Conservation (phyloP, 2,888 invertebrate genomes). For the Polyommatus iphigenia region DNA sequence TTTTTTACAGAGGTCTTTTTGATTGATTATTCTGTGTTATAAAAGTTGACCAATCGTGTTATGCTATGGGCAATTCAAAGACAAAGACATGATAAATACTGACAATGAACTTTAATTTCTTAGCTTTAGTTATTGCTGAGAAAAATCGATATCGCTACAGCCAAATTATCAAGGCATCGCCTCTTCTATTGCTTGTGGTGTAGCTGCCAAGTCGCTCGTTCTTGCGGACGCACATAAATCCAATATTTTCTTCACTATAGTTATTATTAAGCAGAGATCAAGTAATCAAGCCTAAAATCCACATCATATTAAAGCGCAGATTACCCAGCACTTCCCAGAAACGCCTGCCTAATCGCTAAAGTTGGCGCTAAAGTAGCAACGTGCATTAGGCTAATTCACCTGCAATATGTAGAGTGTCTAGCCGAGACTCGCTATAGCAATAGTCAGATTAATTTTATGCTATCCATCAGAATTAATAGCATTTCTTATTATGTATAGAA, state of each 20-base stretch:
- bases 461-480: background rate
- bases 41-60: too few relatives aligned
- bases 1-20: too few relatives aligned
- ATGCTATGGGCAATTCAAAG: too few relatives aligned
- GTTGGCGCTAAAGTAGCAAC: conserved; percentile 3
- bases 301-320: background rate
- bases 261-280: background rate
- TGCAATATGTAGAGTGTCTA: conserved; percentile 29
- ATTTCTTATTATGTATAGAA: background rate
- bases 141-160: too few relatives aligned
- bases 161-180: too few relatives aligned
- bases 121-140: too few relatives aligned
- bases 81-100: too few relatives aligned
- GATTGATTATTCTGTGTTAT: too few relatives aligned
- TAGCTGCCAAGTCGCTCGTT: too few relatives aligned
- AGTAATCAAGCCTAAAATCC: background rate
- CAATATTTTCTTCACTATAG: background rate
- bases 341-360: background rate
- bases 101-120: too few relatives aligned
- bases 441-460: background rate
- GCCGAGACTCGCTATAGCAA: background rate
- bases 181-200: too few relatives aligned
- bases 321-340: background rate
- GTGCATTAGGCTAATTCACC: conserved; percentile 35
- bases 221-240: too few relatives aligned